Conservation (phyloP, 2,888 invertebrate genomes). For the Hydrotaea diabolus region DNA sequence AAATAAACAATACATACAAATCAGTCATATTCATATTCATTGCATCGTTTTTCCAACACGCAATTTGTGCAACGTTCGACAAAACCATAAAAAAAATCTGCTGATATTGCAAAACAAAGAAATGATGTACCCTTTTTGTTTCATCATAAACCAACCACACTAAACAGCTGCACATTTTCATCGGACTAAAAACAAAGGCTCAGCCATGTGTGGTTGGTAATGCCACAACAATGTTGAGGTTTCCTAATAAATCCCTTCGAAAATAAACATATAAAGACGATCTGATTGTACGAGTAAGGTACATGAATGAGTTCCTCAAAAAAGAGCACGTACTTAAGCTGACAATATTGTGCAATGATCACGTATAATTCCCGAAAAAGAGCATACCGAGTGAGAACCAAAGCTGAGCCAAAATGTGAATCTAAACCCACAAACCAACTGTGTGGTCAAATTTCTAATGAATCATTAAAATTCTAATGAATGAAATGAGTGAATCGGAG, state of each 20-base stretch:
- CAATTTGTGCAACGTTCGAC: background rate
- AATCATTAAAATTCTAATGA: conserved; percentile 57
- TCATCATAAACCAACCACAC: conserved; percentile 19
- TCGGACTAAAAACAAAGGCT: conserved; percentile 8
- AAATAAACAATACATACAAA: too few species aligned
- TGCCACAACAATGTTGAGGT: conserved; percentile 43
- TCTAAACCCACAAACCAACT: conserved; percentile 6
- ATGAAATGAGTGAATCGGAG: conserved; percentile 30
- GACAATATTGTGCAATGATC: conserved; percentile 79
- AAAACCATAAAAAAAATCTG: background rate
- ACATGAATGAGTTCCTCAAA: background rate
- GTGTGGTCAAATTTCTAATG: conserved; percentile 63
- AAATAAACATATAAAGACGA: conserved; percentile 45
- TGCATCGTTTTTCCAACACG: background rate
- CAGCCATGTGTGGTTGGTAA: conserved; percentile 45
- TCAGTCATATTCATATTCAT: too few species aligned
- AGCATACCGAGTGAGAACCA: background rate
- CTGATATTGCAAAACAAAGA: background rate
- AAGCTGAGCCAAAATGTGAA: background rate
- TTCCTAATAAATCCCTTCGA: conserved; percentile 30
- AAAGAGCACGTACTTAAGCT: conserved; percentile 77
- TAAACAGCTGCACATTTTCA: conserved; percentile 53
- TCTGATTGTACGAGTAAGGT: conserved; percentile 48
- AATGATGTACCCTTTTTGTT: conserved; percentile 7
- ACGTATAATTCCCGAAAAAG: conserved; percentile 69